Conservation (phyloP, 2,888 invertebrate genomes). For the Mycalesis mineus region DNA sequence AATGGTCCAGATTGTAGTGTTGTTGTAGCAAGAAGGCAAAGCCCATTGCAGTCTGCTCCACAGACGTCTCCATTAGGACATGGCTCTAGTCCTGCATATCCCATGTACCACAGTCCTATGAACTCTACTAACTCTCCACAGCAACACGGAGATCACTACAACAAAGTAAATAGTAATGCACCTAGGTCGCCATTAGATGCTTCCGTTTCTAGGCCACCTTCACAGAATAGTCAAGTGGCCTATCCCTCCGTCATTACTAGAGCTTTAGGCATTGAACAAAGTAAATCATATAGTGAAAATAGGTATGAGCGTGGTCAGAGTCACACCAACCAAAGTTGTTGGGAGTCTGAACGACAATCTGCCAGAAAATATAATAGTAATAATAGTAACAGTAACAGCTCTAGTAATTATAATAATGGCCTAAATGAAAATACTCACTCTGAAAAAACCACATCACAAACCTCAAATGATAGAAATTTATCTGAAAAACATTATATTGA, state of each 20-base stretch:
- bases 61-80: constrained; percentile 86
- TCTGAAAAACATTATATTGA: constrained; percentile 83
- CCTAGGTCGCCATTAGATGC: constrained; percentile 85
- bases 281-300: constrained; percentile 69
- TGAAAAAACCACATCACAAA: constrained; percentile 64
- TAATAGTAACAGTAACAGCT: constrained; percentile 61
- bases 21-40: constrained; percentile 82
- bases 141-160: constrained; percentile 78
- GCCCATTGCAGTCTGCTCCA: constrained; percentile 83
- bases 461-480: constrained; percentile 63
- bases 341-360: constrained; percentile 76
- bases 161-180: constrained; percentile 72
- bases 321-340: constrained; percentile 74
- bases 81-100: constrained; percentile 88
- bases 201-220: constrained; percentile 81
- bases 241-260: constrained; percentile 91
- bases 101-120: constrained; percentile 91
- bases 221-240: constrained; percentile 81
- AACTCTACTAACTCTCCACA: constrained; percentile 86
- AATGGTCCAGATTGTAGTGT: constrained; percentile 83
- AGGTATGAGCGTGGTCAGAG: constrained; percentile 75
- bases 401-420: constrained; percentile 59
- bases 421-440: constrained; percentile 69
- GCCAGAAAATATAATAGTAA: constrained; percentile 72
- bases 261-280: constrained; percentile 82